These are phyloP conservation scores for Nemapogon koenigi DNA, from an alignment of 2,888 invertebrate genomes.

Conservation along the genomic window DNA sequence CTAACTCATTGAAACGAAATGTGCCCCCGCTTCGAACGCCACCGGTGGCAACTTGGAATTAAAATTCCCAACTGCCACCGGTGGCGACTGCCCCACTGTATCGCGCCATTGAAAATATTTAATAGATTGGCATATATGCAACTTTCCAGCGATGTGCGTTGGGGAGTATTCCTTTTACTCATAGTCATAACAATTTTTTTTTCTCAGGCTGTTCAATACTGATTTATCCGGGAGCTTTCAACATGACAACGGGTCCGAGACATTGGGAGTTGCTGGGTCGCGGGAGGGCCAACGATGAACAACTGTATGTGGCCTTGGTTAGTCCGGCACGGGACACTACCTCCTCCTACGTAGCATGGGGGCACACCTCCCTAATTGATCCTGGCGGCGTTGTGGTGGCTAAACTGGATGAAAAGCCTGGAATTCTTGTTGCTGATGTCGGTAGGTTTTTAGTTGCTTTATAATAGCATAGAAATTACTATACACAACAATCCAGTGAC, in stretches of 20 bases:
- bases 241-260: conserved; percentile 93
- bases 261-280: conserved; percentile 91
- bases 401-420: conserved; percentile 73
- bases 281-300: conserved; percentile 86
- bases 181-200: no score
- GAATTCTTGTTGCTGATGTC: conserved; percentile 76
- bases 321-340: conserved; percentile 80
- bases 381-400: conserved; percentile 83
- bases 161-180: no score
- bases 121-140: no score
- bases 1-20: no score
- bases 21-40: no score
- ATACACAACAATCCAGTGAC: no score
- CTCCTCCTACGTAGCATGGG: conserved; percentile 86
- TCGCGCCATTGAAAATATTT: no score
- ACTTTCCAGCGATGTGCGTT: no score
- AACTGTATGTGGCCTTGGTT: conserved; percentile 84
- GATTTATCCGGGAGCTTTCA: conserved; percentile 94
- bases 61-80: no score
- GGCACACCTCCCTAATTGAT: conserved; percentile 82
- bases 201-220: conserved; percentile 79
- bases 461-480: no score
- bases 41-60: no score
- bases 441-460: conserved; percentile 62
- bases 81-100: no score